A percentile compares a stretch with the other conserved stretches of the same genome.
phyloP scores from a whole-genome alignment of 1,140 invertebrate species.

The Lycorma delicatula region DNA sequence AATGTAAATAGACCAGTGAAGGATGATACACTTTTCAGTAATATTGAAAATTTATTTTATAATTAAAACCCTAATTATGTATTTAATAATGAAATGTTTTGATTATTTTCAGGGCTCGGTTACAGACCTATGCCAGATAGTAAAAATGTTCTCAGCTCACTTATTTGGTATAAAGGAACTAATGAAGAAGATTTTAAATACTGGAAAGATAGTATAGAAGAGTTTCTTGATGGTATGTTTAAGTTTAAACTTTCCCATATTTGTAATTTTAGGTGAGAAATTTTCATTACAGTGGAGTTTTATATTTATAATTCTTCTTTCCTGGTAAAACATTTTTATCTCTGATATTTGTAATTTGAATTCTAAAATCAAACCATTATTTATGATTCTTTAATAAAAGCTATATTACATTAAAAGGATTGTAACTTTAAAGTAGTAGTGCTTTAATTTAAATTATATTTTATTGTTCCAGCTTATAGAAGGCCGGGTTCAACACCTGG shows the following conservation, averaged over 20 bases:
- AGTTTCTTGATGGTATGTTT: conserved; percentile 62
- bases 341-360: background rate
- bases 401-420: background rate
- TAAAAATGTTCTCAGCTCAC: conserved; percentile 78
- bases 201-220: conserved; percentile 63
- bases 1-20: too few relatives aligned
- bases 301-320: too few relatives aligned
- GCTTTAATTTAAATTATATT: background rate
- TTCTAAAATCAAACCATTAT: background rate
- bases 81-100: too few relatives aligned
- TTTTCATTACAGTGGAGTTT: too few relatives aligned
- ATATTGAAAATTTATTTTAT: too few relatives aligned
- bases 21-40: too few relatives aligned
- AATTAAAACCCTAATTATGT: too few relatives aligned
- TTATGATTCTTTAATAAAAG: background rate
- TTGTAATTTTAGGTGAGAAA: too few relatives aligned
- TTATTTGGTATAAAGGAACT: conserved; percentile 84
- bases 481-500: conserved; percentile 53
- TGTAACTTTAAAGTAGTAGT: background rate
- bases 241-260: too few relatives aligned
- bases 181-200: conserved; percentile 61
- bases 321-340: background rate
- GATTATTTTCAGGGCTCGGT: conserved; percentile 61
- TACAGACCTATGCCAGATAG: conserved; percentile 79
- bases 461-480: conserved; percentile 49